Base-by-base conservation (phyloP, 1,140 invertebrate genomes). In the Mamestra configurata region DNA sequence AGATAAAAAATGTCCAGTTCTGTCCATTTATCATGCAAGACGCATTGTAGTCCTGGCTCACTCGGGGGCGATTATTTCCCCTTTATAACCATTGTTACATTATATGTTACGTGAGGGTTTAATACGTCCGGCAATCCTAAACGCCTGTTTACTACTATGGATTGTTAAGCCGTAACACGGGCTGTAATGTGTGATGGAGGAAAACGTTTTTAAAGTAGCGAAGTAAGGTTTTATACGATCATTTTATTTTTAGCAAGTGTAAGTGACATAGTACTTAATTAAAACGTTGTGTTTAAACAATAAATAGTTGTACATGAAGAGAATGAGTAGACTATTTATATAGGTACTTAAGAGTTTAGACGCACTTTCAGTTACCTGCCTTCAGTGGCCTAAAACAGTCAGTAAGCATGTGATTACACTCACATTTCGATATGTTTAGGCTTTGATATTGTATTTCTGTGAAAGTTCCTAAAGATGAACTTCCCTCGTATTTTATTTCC, bases 1-100 rank as follows among this genome's bases (percentile, higher is more conserved):
- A 55, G 53, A 53, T 73, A 73, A 81, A 81, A 75, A 80, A 80
- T 76, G 77, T 81, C 77, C 77, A 57, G 53, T 53, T 53, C 57
- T 22, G 20, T 15, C 71, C 71, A 73, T 73, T 73, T 73, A 73
- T 73, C 71, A 73, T 73, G 71, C 35, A 73, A 73, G 71, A 57
- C 71, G 71, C 71, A 73, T 73, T 73, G 71, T 73, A 59, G 31
- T 73, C 53, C 51, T 57, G 53, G 46, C 71, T 73, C 71, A 66
- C 77, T 51, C 46, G 66, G 75, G 61, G 40, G 53, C 75, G 79
- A 84, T 84, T 82, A 82, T 79, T 84, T 73, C 59, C 75, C 49
- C 46, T 82, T 82, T 79, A 80, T 79, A 72, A 81, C 70, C 72
- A 57, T 80, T 82, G 78, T 79, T 75, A 66, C 64, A 71, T 46